These are phyloP conservation scores for Sycophaga agraensis DNA, from an alignment of 1,140 invertebrate genomes.

Conservation along the genomic window DNA sequence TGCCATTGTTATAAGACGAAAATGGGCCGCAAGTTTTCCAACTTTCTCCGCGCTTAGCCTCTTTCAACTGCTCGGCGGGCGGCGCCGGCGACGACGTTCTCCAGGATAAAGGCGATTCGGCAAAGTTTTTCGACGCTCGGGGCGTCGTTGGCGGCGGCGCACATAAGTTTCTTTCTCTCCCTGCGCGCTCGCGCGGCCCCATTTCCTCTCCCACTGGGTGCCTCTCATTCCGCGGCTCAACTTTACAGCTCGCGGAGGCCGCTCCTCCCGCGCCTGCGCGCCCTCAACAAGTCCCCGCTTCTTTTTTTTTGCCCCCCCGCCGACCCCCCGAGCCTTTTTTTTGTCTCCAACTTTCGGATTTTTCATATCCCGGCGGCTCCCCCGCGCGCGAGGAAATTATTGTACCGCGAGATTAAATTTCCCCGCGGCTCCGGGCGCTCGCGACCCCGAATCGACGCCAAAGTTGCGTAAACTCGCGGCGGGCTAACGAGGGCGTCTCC, in stretches of 20 bases:
- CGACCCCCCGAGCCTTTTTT: background rate
- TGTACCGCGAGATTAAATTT: constrained; percentile 24
- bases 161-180: constrained; percentile 19
- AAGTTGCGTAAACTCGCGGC: constrained; percentile 10
- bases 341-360: constrained; percentile 24
- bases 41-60: background rate
- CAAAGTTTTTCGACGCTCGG: constrained; percentile 20
- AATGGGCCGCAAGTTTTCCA: constrained; percentile 2
- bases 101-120: constrained; percentile 9
- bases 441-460: too few species aligned
- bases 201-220: background rate
- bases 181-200: background rate
- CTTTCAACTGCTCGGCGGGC: background rate
- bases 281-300: constrained; percentile 23
- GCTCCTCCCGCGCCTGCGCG: background rate
- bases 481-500: too few species aligned
- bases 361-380: constrained; percentile 22
- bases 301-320: background rate
- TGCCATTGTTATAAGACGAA: constrained; percentile 17
- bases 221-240: constrained; percentile 8
- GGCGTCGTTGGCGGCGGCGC: background rate
- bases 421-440: background rate
- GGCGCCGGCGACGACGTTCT: background rate
- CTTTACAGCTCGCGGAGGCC: background rate
- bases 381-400: constrained; percentile 13